Evolutionary conservation across 2,113 vertebrate genomes (phyloP).

Genomic region (Muscicapa adusta): DNA sequence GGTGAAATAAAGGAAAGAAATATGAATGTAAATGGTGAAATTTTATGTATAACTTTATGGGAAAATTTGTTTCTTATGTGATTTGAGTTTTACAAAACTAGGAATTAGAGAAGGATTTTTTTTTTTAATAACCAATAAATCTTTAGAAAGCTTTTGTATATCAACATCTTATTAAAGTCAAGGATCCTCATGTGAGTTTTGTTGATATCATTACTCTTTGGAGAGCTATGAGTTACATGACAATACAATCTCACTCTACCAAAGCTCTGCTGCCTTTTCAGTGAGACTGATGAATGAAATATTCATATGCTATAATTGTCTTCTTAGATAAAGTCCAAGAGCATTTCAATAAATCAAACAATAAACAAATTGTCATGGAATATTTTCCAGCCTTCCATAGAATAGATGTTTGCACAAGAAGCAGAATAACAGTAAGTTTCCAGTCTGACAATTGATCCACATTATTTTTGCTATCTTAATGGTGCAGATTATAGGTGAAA

Average conservation of each 20-base stretch:
- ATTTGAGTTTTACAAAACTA: not conserved
- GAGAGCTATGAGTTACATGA: not conserved
- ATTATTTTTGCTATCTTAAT: not conserved
- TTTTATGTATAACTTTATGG: not conserved
- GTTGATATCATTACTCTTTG: not conserved
- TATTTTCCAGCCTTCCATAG: not conserved
- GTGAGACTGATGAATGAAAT: not conserved
- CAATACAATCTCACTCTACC: not conserved
- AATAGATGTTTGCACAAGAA: not conserved
- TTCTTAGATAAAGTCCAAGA: slow-evolving; percentile 11
- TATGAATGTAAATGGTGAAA: not conserved
- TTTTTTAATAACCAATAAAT: slow-evolving; percentile 38
- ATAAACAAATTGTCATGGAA: slow-evolving; percentile 3
- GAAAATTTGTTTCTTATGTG: not conserved
- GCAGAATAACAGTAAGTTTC: not conserved
- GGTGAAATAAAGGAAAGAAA: not conserved
- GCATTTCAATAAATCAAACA: slow-evolving; percentile 36
- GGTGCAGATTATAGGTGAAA: not conserved
- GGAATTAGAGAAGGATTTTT: not conserved
- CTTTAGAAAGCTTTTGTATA: not conserved
- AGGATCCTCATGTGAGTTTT: not conserved
- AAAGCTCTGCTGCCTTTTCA: not conserved
- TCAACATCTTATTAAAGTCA: slow-evolving; percentile 23
- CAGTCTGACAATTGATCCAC: not conserved
- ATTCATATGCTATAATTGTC: not conserved